phyloP scores from a whole-genome alignment of 2,113 vertebrate genomes.

The Garra rufa region DNA sequence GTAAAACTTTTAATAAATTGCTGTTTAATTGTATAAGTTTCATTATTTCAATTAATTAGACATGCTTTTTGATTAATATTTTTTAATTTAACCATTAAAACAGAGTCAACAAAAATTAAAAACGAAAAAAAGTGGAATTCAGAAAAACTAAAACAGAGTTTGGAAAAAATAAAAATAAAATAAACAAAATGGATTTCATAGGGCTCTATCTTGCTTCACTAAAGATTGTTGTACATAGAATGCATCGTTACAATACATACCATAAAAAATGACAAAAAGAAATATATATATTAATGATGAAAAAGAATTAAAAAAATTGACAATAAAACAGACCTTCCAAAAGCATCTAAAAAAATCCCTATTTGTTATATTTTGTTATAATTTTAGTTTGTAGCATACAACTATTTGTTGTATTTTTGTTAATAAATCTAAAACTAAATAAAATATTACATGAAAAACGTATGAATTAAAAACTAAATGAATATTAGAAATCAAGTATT shows the following conservation, averaged over 20 bases:
- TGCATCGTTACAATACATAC: neutral
- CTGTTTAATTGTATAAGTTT: too few relatives aligned
- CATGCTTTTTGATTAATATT: too few relatives aligned
- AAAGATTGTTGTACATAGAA: neutral
- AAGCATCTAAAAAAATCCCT: neutral
- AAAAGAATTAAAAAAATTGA: neutral
- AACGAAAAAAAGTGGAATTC: too few relatives aligned
- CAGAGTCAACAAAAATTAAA: too few relatives aligned
- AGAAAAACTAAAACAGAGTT: too few relatives aligned
- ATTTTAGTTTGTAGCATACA: too few relatives aligned
- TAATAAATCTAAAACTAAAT: neutral
- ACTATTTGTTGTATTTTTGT: neutral
- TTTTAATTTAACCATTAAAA: too few relatives aligned
- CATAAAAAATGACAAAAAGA: neutral
- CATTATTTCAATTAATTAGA: too few relatives aligned
- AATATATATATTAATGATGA: neutral
- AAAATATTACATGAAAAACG: neutral
- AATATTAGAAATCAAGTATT: neutral
- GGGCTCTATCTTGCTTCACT: neutral
- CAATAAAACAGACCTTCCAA: neutral
- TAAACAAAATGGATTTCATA: too few relatives aligned
- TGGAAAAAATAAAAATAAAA: too few relatives aligned
- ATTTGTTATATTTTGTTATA: too few relatives aligned
- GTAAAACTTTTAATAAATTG: too few relatives aligned
- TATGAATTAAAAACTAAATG: neutral